Base-by-base conservation (phyloP, 2,888 invertebrate genomes). In the Dicyrtoma fusca region DNA sequence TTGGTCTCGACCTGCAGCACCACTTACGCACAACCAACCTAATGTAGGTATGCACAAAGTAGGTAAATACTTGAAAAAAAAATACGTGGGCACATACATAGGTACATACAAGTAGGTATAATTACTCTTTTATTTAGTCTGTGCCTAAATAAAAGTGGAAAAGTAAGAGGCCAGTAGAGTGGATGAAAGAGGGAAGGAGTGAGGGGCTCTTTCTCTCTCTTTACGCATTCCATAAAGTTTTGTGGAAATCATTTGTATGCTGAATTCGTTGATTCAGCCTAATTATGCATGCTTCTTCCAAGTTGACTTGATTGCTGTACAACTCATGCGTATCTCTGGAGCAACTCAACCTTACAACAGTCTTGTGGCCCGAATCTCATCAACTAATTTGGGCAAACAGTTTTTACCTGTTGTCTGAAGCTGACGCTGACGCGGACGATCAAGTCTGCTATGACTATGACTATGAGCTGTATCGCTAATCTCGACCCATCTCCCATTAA, bases 261-360 rank as follows among this genome's bases (percentile, higher is more conserved):
- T 34, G 45, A 55, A 34, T 53, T 25, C 53, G 63, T 71, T 42
- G 51, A 62, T 62, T 71, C 71, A 23, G 51, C n/a, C 62, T 71
- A 71, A 71, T 71, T 71, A 71, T 71, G 44, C 63, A 53, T 64
- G 70, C 66, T 53, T 49, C 26, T 47, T 51, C 53, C 34, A 47
- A 34, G 47, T 44, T 64, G 26, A 51, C 53, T 66, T 66, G 61
- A 61, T 61, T 69, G 49, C 59, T 47, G 25, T 69, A 42, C 45
- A 69, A 61, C 69, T 69, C 69, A 25, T 19, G 45, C 63, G 63
- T 63, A 23, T 63, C 63, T 34, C 34, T 34, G 34, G 34, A 19
- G 34, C 61, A 42, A 34, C 44, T 42, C 61, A 61, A 61, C 34
- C 42, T 61, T 61, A n/a, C 49, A 19, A 34, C 42, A 61, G 61